These are phyloP conservation scores for Pseudopleuronectes americanus DNA, from an alignment of 2,797 vertebrate genomes.

Conservation along the genomic window DNA sequence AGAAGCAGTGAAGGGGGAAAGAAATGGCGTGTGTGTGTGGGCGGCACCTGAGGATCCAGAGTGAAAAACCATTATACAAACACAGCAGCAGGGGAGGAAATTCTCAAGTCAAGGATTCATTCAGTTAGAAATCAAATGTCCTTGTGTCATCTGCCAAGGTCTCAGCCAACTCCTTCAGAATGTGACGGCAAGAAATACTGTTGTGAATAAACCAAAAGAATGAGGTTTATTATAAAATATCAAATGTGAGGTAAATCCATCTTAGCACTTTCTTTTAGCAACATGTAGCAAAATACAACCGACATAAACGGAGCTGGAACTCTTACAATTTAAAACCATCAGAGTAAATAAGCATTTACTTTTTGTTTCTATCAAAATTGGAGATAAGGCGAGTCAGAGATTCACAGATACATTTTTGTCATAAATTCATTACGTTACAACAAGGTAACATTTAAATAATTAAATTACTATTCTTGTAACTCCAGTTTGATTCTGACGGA, in stretches of 20 bases:
- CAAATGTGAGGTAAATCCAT: conserved; percentile 2
- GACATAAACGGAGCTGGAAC: background rate
- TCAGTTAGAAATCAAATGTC: conserved; percentile 67
- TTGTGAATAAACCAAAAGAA: conserved; percentile 9
- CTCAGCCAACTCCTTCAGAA: conserved; percentile 34
- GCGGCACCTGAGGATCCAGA: conserved; percentile 79
- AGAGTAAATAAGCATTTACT: conserved; percentile 2
- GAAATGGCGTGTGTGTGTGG: conserved; percentile 69
- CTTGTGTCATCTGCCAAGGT: conserved; percentile 50
- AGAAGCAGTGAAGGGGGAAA: conserved; percentile 57
- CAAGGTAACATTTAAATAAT: background rate
- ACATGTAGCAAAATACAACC: background rate
- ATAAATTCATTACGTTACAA: conserved; percentile 4
- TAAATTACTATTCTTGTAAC: background rate
- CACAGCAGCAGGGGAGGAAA: conserved; percentile 77
- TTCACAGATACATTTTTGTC: background rate
- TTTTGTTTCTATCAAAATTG: background rate
- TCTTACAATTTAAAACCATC: background rate
- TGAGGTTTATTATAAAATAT: conserved; percentile 14
- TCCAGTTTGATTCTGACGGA: background rate
- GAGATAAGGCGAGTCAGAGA: background rate
- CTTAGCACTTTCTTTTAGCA: background rate
- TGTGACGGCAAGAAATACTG: conserved; percentile 8
- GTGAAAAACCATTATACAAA: conserved; percentile 78
- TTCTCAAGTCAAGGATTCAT: conserved; percentile 77